Base-by-base conservation (phyloP, 1,140 invertebrate species). In the Drosophila guanche region DNA sequence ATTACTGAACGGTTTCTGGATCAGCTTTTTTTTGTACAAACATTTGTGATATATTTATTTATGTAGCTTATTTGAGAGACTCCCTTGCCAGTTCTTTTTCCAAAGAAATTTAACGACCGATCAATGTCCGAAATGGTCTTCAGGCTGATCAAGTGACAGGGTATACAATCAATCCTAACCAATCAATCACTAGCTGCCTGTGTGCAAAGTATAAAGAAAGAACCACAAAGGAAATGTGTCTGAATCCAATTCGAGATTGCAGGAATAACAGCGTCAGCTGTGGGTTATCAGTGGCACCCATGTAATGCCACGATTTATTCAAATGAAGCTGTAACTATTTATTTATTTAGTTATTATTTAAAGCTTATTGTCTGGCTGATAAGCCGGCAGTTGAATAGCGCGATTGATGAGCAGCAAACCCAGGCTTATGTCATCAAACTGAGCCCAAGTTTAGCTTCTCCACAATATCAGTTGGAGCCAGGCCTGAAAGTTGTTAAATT, bases 341-440 rank as follows among this genome's bases (percentile, higher is more conserved):
- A n/a, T n/a, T n/a, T n/a, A n/a, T n/a, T n/a, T n/a, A n/a, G n/a
- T n/a, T n/a, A n/a, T n/a, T n/a, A n/a, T n/a, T n/a, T n/a, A n/a
- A n/a, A 20, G n/a, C 25, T 59, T 10, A 42, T 70, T 78, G 72
- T 76, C 72, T 66, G 72, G 16, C 76, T 76, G 81, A 86, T 85
- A 85, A 85, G 80, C 78, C 46, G 53, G 22, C 62, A 41, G 43
- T 67, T 79, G 74, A 74, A 50, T 70, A 79, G 70, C 71, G 48
- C 42, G 51, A 65, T 52, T 57, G 66, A 54, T 72, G 80, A 76
- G 65, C 81, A 12, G 53, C 22, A 40, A 10, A 42, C 14, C 33
- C n/a, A 47, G 43, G 23, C 68, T 72, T 25, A 72, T 72, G 47
- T 59, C 45, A 29, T 33, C 46, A 48, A 33, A 10, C 12, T 51